These are phyloP conservation scores for Agapornis roseicollis DNA, from an alignment of 2,113 vertebrate species.

Conservation along the genomic window DNA sequence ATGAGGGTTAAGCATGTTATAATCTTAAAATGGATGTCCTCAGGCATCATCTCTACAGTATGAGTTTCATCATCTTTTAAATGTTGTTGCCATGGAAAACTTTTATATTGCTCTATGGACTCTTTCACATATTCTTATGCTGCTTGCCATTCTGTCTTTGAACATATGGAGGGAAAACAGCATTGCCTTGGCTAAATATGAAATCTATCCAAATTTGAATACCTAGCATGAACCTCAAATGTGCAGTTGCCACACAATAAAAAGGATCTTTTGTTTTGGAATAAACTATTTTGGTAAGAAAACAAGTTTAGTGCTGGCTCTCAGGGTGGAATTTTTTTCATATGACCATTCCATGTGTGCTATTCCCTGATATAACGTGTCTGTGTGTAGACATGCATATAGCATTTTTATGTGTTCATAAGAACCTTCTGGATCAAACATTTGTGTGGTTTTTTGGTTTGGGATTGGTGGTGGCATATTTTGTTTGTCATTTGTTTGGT, in stretches of 20 bases:
- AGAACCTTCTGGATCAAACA: not conserved
- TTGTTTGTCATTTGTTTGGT: not conserved
- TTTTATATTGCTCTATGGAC: constrained; percentile 23
- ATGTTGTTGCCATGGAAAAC: constrained; percentile 62
- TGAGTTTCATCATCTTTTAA: constrained; percentile 26
- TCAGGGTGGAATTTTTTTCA: not conserved
- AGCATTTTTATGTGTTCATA: not conserved
- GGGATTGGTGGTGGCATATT: not conserved
- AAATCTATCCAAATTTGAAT: not conserved
- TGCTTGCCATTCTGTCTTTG: constrained; percentile 19
- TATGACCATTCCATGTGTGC: not conserved
- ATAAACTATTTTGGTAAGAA: not conserved
- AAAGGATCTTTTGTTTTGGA: not conserved
- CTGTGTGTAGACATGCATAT: not conserved
- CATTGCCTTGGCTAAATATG: not conserved
- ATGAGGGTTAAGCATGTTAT: constrained; percentile 16
- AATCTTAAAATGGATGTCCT: constrained; percentile 46
- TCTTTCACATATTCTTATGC: constrained; percentile 6
- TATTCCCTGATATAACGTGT: not conserved
- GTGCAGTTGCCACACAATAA: not conserved
- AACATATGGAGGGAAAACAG: constrained; percentile 22
- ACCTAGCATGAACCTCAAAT: not conserved
- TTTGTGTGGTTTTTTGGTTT: not conserved
- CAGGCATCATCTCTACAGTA: constrained; percentile 16
- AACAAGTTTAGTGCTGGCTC: not conserved